Percentiles rank a stretch among this genome's conserved stretches.
These are phyloP conservation scores for Sciurus niger DNA, from an alignment of 2,113 vertebrate genomes.

Conservation along the genomic window DNA sequence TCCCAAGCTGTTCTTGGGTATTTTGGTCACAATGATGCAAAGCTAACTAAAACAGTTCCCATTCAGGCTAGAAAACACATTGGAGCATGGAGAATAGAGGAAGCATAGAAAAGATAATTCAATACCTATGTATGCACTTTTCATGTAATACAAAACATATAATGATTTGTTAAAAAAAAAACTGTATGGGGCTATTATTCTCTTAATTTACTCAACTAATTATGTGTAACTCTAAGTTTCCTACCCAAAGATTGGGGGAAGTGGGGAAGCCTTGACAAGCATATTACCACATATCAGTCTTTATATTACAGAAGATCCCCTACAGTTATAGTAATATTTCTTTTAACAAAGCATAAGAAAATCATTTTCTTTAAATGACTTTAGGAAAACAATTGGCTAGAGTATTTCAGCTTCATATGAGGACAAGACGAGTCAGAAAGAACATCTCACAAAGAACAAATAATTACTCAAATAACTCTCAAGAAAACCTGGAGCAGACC, in stretches of 20 bases:
- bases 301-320: not conserved
- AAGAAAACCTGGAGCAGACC: not conserved
- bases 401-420: not conserved
- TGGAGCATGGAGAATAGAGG: not conserved
- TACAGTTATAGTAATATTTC: not conserved
- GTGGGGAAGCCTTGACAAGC: not conserved
- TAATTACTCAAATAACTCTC: not conserved
- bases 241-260: not conserved
- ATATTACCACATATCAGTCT: not conserved
- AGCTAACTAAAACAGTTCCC: no score
- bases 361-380: not conserved
- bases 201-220: conserved; percentile 1
- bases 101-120: not conserved
- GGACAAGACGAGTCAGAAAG: not conserved
- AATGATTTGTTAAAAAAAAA: not conserved
- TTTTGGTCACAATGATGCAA: no score
- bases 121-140: not conserved
- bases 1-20: no score
- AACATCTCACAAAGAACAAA: not conserved
- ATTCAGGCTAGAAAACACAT: not conserved
- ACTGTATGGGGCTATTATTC: not conserved
- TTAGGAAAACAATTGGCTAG: not conserved
- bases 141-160: conserved; percentile 3
- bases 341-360: not conserved
- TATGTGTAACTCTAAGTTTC: not conserved